Base-by-base conservation (phyloP, 2,888 invertebrate species). In the Luperina nickerlii region DNA sequence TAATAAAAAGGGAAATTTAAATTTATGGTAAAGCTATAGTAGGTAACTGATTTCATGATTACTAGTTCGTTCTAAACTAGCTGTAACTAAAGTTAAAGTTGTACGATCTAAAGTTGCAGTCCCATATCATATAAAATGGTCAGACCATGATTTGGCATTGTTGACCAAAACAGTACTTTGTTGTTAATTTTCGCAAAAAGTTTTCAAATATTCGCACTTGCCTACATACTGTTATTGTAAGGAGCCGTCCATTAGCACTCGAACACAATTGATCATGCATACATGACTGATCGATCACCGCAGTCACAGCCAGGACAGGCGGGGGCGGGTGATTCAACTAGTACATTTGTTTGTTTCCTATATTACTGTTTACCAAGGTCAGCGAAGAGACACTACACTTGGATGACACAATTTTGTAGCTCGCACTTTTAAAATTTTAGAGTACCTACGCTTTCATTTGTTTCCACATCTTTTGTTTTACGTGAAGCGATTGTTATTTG, bases 251-350 rank as follows among this genome's bases (percentile, higher is more conserved):
- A 84, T 85, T 78, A 86, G 13, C 81, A 65, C 67, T 68, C 67
- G n/a, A 67, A 66, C 69, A 69, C 74, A 62, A 78, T 67, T 54
- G 69, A 80, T 86, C 65, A 74, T 66, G 69, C 65, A 73, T n/a
- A n/a, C n/a, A n/a, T 66, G 69, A 73, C 18, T 32, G 88, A 81
- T 88, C 79, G 81, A 72, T 57, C 67, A 27, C 45, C 13, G 57
- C 76, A 13, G 18, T 32, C 38, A 11, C 77, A n/a, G 60, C 63
- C 62, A 48, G 68, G 74, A 7, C 38, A 45, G 45, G 48, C 13
- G 87, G 76, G 86, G 88, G 87, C 67, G 87, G 81, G n/a, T 81
- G 87, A 88, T 24, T 85, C 87, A 86, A 54, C 66, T 42, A n/a
- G 9, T 74, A 42, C 18, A 38, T 38, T n/a, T 51, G 70, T 75